Evolutionary conservation across 1,140 invertebrate species (phyloP).

Genomic region (Acromyrmex charruanus): DNA sequence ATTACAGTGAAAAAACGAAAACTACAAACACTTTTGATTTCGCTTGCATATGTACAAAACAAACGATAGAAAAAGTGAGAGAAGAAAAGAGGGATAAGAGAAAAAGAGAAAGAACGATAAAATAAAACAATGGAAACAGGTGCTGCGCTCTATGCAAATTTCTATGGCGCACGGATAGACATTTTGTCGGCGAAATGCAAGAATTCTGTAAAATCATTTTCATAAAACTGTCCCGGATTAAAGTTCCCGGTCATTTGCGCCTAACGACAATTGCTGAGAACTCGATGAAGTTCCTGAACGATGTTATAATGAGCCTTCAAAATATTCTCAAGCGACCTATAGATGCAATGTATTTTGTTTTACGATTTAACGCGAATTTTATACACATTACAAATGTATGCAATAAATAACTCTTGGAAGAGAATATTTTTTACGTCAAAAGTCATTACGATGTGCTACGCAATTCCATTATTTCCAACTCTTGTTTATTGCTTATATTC

Average conservation of each 20-base stretch:
- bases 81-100: not conserved
- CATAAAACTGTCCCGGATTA: constrained; percentile 69
- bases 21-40: constrained; percentile 74
- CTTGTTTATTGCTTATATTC: constrained; percentile 7
- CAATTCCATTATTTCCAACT: constrained; percentile 35
- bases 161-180: constrained; percentile 59
- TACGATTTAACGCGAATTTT: not conserved
- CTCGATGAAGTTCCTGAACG: not conserved
- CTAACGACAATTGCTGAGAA: constrained; percentile 47
- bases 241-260: constrained; percentile 51
- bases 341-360: not conserved
- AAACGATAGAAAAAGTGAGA: not conserved
- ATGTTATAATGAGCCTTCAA: constrained; percentile 1
- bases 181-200: constrained; percentile 35
- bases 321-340: not conserved
- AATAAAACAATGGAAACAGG: constrained; percentile 68
- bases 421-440: not conserved
- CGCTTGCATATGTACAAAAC: constrained; percentile 23
- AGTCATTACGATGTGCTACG: not conserved
- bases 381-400: not conserved
- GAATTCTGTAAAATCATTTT: constrained; percentile 66
- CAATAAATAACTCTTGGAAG: constrained; percentile 12
- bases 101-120: constrained; percentile 42
- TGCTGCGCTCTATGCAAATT: constrained; percentile 70
- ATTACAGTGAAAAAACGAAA: constrained; percentile 35